Evolutionary conservation across 1,140 invertebrate species (phyloP), one percentile per base, ranked within the genome.

Genomic region (Leptestheria dahalacensis): DNA sequence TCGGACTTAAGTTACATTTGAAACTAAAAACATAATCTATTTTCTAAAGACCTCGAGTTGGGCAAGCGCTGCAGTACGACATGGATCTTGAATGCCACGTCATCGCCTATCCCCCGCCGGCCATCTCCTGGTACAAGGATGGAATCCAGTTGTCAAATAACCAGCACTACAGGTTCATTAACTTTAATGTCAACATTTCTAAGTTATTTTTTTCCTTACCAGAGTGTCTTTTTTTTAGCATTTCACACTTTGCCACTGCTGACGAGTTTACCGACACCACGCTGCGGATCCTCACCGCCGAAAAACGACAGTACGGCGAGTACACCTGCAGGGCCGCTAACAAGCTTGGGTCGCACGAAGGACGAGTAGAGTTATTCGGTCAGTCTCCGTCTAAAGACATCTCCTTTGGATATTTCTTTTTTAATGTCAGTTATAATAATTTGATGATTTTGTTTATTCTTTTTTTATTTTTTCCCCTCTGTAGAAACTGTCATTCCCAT

Each of bases 251-350:
- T 68, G 86, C 88, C 15, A 88, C 86, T 1, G 85, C 85, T 2
- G 88, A 93, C 68, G 88, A 92, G 68, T 91, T 87, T 66, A 90
- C 88, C 0, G 88, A 91, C 66, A 89, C 88, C 0, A 93, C 88
- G 1, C 73, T 94, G 47, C 78, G 88, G 57, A 82, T 93, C 1
- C 88, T 91, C 53, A 91, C 88, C 0, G 88, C 93, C 56, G 90
- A 94, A 71, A 93, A 92, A 68, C 77, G 82, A 48, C 90, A 93
- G 67, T 94, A 86, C 68, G 89, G 90, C 1, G 74, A 82, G 58
- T 95, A 92, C 72, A 77, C 81, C 0, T 95, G 91, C 73, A 84
- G 82, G 66, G 91, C 90, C 12, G 80, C 81, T 47, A 95, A 94
- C 69, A 91, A 90, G 67, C 74, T 94, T 2, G 91, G 90, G n/a